Conservation (phyloP, 2,888 invertebrate species). For the Smittia aterrima region DNA sequence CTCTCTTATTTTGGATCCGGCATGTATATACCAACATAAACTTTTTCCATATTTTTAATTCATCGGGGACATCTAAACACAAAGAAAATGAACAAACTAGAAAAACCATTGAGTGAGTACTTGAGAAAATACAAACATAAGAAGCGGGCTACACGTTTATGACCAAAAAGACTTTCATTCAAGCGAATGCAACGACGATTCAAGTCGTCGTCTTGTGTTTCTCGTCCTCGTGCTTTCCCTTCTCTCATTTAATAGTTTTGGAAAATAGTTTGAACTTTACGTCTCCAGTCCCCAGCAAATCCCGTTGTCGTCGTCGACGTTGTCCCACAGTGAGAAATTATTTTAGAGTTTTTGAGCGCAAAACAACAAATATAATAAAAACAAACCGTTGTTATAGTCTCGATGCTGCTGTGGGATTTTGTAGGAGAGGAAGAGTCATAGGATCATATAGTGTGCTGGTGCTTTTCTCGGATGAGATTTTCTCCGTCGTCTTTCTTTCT, state of each 20-base stretch:
- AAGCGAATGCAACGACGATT: constrained; percentile 27
- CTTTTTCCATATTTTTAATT: constrained; percentile 41
- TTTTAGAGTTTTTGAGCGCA: constrained; percentile 30
- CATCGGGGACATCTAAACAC: constrained; percentile 39
- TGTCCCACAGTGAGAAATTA: constrained; percentile 40
- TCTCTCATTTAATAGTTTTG: constrained; percentile 41
- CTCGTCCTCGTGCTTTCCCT: not conserved
- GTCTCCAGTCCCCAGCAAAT: not conserved
- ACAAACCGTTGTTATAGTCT: constrained; percentile 24
- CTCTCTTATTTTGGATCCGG: constrained; percentile 28
- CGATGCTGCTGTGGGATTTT: constrained; percentile 10
- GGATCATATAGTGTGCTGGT: constrained; percentile 16
- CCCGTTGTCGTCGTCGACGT: not conserved
- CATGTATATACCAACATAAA: constrained; percentile 36
- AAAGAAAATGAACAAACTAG: constrained; percentile 41
- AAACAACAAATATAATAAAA: constrained; percentile 32
- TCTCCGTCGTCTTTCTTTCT: not conserved
- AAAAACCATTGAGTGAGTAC: constrained; percentile 41
- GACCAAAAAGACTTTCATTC: constrained; percentile 33
- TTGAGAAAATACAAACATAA: constrained; percentile 37
- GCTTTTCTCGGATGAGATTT: not conserved
- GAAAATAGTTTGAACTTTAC: constrained; percentile 41
- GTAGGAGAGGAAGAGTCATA: not conserved
- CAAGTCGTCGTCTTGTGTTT: not conserved
- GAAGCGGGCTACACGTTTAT: constrained; percentile 32